phyloP scores from a whole-genome alignment of 2,113 vertebrate genomes.

The Grantiella picta region DNA sequence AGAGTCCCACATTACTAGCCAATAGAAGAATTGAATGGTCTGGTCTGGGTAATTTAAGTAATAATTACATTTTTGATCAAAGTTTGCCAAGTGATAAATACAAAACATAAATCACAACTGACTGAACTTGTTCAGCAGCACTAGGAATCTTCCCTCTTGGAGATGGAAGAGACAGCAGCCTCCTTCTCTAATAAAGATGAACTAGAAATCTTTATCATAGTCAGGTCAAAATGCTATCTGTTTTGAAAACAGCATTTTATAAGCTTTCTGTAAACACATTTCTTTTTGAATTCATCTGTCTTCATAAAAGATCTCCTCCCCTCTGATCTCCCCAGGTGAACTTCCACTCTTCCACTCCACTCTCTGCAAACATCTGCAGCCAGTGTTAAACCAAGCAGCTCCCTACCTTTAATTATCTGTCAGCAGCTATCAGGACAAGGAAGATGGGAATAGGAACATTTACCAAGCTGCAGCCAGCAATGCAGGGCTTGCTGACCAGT shows the following conservation, averaged over 20 bases:
- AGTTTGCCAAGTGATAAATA: background rate
- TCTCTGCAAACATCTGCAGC: background rate
- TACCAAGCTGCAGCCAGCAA: background rate
- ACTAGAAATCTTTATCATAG: background rate
- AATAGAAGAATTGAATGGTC: background rate
- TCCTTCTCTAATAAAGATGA: background rate
- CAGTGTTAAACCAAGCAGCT: background rate
- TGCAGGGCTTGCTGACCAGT: too few relatives aligned
- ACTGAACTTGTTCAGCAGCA: background rate
- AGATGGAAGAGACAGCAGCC: background rate
- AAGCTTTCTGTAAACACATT: background rate
- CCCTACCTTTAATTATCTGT: background rate
- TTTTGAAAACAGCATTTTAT: background rate
- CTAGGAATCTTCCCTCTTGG: background rate
- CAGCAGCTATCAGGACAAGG: background rate
- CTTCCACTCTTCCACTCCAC: background rate
- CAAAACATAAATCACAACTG: background rate
- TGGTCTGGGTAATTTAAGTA: background rate
- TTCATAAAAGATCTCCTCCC: background rate
- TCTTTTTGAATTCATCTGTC: background rate
- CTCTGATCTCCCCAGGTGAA: background rate
- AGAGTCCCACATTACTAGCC: background rate
- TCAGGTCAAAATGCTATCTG: background rate
- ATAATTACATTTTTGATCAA: background rate
- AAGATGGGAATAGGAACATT: fast-evolving